Evolutionary conservation across 1,140 invertebrate species (phyloP), one percentile per base, ranked within the genome.

Genomic region (Sitodiplosis mosellana): DNA sequence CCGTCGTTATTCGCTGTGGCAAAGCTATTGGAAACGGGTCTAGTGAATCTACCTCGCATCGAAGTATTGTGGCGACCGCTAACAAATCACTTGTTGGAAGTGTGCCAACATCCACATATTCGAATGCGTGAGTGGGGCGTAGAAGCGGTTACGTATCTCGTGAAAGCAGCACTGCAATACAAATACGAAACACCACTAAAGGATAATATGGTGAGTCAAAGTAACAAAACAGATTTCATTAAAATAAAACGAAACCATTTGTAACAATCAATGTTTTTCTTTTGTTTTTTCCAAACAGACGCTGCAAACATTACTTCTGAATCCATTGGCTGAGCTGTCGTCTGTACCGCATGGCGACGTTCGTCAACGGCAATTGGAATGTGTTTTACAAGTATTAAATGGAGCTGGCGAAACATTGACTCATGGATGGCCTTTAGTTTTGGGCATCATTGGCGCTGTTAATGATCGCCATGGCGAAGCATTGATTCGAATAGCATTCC

Each of bases 41-140:
- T 97, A 20, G 90, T 94, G 0, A 99, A 98, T 69, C 76, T 99
- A 65, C 74, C 81, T 37, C 70, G 94, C 40, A 86, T 98, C 21
- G 87, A 95, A 64, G 86, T 96, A 6, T 73, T 97, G 42, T 99
- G 94, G 94, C 75, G 83, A 54, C 91, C 91, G 8, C 72, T 99
- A n/a, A 97, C 92, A 0, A 90, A 89, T 64, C 93, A 98, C 71
- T 69, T 98, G 18, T 60, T 97, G 15, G 90, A 97, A 71, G 90
- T 95, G 22, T 96, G 92, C 61, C 86, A 89, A 59, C 93, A 98
- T 71, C 87, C 92, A 0, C 89, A 96, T 56, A 83, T 87, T 47
- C 73, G 86, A 49, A 91, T 98, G 86, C 71, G 94, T 33, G 90
- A 93, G 66, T 98, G 93, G 92, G 93, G 92, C 6, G 90, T 94